These are phyloP conservation scores for Miltochrista miniata DNA, from an alignment of 2,888 invertebrate genomes.

Conservation along the genomic window DNA sequence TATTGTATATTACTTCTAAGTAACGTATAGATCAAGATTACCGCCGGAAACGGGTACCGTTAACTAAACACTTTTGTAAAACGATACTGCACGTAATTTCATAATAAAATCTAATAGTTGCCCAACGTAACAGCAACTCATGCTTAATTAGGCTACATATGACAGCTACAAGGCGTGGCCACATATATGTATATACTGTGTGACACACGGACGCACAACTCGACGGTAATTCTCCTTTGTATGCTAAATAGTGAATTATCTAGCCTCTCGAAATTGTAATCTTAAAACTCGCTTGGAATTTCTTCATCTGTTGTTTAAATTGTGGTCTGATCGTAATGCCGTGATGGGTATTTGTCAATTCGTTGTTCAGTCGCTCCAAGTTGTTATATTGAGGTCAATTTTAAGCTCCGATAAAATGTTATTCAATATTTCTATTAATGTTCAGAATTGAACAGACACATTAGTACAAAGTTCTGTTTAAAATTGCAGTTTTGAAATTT, in stretches of 20 bases:
- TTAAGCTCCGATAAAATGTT: slow-evolving; percentile 32
- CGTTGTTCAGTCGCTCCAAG: slow-evolving; percentile 27
- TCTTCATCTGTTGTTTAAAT: slow-evolving; percentile 77
- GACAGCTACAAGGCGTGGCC: slow-evolving; percentile 81
- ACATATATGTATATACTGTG: slow-evolving; percentile 65
- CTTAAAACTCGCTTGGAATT: slow-evolving; percentile 79
- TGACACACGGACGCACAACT: slow-evolving; percentile 73
- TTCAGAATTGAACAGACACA: not conserved
- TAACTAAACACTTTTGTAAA: slow-evolving; percentile 38
- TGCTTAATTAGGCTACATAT: slow-evolving; percentile 80
- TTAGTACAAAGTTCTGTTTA: not conserved
- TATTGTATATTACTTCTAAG: slow-evolving; percentile 8
- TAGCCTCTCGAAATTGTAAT: slow-evolving; percentile 82
- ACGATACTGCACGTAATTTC: slow-evolving; percentile 42
- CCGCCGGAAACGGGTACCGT: slow-evolving; percentile 23
- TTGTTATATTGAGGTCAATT: slow-evolving; percentile 31
- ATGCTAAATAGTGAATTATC: slow-evolving; percentile 82
- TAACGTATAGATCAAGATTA: slow-evolving; percentile 13
- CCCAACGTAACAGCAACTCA: slow-evolving; percentile 54
- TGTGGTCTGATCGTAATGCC: slow-evolving; percentile 39
- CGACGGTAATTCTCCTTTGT: slow-evolving; percentile 81
- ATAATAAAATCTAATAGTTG: slow-evolving; percentile 54
- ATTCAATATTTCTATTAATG: slow-evolving; percentile 1
- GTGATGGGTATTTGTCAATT: slow-evolving; percentile 49
- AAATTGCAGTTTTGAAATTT: not conserved